Evolutionary conservation across 2,113 vertebrate genomes (phyloP).

Genomic region (Salvelinus alpinus): DNA sequence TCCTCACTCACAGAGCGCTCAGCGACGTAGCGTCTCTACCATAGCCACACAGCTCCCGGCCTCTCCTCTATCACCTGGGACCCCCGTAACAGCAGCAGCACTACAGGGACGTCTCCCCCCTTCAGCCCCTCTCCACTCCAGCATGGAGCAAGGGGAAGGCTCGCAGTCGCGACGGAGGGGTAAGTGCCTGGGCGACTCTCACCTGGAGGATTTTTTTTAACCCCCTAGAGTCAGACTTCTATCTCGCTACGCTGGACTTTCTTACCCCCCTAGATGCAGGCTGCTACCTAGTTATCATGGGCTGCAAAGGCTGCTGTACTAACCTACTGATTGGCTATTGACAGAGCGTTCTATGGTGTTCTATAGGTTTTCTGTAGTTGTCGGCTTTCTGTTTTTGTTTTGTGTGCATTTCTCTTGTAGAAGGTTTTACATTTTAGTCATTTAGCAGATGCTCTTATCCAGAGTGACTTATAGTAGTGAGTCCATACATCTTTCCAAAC

Average conservation of each 20-base stretch:
- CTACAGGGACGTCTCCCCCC: constrained; percentile 48
- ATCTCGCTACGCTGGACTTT: neutral
- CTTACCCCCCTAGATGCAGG: neutral
- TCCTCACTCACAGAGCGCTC: neutral
- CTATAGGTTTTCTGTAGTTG: no score
- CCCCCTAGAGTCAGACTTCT: neutral
- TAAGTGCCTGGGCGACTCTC: constrained; percentile 51
- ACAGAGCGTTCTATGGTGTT: no score
- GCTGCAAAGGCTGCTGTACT: neutral
- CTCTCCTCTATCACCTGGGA: neutral
- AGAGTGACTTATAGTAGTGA: no score
- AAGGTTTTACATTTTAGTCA: neutral
- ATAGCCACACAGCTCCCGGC: neutral
- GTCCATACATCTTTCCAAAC: neutral
- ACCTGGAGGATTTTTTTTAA: neutral
- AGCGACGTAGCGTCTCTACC: neutral
- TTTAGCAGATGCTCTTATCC: no score
- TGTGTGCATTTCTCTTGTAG: neutral
- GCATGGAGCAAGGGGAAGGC: constrained; percentile 74
- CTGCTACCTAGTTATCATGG: neutral
- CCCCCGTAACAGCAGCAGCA: constrained; percentile 26
- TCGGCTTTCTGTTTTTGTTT: neutral
- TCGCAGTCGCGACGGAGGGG: constrained; percentile 69
- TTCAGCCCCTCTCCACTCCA: constrained; percentile 24
- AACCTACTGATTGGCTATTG: no score